These are phyloP conservation scores for Paradisaea rubra DNA, from an alignment of 2,113 vertebrate species.

Conservation along the genomic window DNA sequence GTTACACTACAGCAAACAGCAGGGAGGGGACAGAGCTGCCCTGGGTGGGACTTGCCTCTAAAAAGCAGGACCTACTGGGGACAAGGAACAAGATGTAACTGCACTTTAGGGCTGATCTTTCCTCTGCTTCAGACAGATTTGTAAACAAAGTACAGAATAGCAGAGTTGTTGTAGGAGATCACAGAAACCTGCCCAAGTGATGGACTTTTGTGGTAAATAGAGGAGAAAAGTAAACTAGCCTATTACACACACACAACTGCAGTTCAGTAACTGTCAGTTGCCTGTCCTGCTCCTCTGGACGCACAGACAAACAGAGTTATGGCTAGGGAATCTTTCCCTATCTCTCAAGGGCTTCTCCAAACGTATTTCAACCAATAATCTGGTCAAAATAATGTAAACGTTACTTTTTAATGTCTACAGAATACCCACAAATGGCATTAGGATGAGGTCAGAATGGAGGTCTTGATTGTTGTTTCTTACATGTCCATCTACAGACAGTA, in stretches of 20 bases:
- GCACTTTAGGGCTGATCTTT: neutral
- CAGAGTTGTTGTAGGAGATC: neutral
- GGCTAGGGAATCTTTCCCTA: neutral
- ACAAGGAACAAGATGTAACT: neutral
- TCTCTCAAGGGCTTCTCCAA: constrained; percentile 1
- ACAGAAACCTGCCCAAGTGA: neutral
- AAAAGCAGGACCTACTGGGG: constrained; percentile 32
- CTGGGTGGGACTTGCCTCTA: neutral
- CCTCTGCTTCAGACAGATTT: neutral
- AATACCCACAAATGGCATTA: constrained; percentile 10
- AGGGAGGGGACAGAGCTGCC: constrained; percentile 1
- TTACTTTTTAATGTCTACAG: constrained; percentile 51
- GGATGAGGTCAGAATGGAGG: constrained; percentile 50
- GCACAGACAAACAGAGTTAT: neutral
- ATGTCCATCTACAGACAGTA: constrained; percentile 65
- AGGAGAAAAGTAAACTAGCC: neutral
- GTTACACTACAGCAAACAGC: neutral
- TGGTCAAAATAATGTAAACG: constrained; percentile 61
- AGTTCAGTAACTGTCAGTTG: neutral
- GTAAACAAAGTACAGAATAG: constrained; percentile 19
- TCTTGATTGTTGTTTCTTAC: constrained; percentile 48
- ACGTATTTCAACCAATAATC: constrained; percentile 13
- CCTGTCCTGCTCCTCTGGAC: neutral
- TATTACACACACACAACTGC: constrained; percentile 8
- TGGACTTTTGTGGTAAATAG: neutral